Percentiles rank a stretch among this genome's conserved stretches.
phyloP scores from a whole-genome alignment of 1,140 invertebrate genomes.

The Zophobas morio region DNA sequence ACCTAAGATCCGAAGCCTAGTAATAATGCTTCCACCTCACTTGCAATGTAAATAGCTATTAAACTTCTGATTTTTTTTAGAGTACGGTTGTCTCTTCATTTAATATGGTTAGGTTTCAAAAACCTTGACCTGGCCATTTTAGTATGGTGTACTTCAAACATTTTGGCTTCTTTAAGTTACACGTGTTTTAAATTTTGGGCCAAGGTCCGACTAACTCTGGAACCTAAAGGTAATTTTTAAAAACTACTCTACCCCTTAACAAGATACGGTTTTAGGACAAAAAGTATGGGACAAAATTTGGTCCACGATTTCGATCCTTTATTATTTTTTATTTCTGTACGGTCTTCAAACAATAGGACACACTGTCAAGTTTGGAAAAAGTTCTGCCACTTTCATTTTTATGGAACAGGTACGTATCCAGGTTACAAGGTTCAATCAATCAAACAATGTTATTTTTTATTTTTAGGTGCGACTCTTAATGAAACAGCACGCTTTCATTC shows the following conservation, averaged over 20 bases:
- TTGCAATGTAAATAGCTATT: too few relatives aligned
- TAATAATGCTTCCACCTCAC: too few relatives aligned
- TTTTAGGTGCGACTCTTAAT: conserved; percentile 83
- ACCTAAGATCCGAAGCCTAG: too few relatives aligned
- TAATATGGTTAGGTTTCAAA: conserved; percentile 72
- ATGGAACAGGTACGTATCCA: conserved; percentile 56
- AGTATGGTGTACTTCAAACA: conserved; percentile 73
- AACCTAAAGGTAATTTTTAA: conserved; percentile 65
- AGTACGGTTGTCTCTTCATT: conserved; percentile 70
- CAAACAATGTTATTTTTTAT: not conserved
- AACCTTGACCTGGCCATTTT: conserved; percentile 71
- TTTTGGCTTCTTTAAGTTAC: conserved; percentile 71
- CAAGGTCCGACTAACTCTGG: conserved; percentile 58
- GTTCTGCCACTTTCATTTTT: conserved; percentile 65
- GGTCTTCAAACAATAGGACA: conserved; percentile 68
- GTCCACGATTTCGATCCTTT: conserved; percentile 66
- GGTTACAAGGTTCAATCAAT: too few relatives aligned
- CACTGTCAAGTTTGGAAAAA: conserved; percentile 67
- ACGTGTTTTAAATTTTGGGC: conserved; percentile 73
- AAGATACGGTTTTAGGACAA: conserved; percentile 41
- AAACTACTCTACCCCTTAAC: conserved; percentile 18
- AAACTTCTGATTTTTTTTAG: conserved; percentile 64
- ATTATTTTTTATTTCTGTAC: conserved; percentile 63
- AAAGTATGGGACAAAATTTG: conserved; percentile 68
- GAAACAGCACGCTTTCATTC: conserved; percentile 88